These are phyloP conservation scores for Saxicola maurus DNA, from an alignment of 2,797 vertebrate genomes.

Conservation along the genomic window DNA sequence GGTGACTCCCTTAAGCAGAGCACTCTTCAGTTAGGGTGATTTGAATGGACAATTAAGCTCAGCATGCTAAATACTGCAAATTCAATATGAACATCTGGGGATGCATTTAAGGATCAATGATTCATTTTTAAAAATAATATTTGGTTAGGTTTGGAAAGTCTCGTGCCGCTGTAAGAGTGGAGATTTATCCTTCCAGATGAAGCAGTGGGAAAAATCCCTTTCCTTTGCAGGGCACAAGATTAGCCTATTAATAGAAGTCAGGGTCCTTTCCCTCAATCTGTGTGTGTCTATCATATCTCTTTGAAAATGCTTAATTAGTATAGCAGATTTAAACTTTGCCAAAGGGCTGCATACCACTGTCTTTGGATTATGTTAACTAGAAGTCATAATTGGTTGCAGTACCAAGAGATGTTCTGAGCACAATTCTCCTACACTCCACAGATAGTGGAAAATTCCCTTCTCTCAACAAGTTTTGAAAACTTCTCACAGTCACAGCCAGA, in stretches of 20 bases:
- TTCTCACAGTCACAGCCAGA: neutral
- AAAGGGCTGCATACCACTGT: neutral
- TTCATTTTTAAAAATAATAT: constrained; percentile 20
- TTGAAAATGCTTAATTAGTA: neutral
- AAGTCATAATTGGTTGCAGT: neutral
- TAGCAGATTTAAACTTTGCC: neutral
- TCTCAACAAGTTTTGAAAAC: neutral
- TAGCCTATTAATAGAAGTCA: neutral
- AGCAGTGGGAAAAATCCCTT: neutral
- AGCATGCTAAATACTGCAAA: constrained; percentile 10
- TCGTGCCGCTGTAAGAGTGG: neutral
- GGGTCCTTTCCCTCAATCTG: neutral
- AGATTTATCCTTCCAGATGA: neutral
- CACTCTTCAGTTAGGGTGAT: neutral
- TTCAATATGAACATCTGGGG: constrained; percentile 37
- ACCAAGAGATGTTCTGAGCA: neutral
- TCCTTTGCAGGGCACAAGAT: neutral
- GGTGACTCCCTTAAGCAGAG: constrained; percentile 38
- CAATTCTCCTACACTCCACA: neutral
- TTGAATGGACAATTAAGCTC: constrained; percentile 40
- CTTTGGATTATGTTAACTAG: neutral
- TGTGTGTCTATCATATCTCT: neutral
- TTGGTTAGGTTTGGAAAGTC: constrained; percentile 1
- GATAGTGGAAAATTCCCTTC: neutral
- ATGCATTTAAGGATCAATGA: neutral